These are phyloP conservation scores for Caenorhabditis sp. DNA, from an alignment of 2,888 invertebrate genomes.

Conservation along the genomic window DNA sequence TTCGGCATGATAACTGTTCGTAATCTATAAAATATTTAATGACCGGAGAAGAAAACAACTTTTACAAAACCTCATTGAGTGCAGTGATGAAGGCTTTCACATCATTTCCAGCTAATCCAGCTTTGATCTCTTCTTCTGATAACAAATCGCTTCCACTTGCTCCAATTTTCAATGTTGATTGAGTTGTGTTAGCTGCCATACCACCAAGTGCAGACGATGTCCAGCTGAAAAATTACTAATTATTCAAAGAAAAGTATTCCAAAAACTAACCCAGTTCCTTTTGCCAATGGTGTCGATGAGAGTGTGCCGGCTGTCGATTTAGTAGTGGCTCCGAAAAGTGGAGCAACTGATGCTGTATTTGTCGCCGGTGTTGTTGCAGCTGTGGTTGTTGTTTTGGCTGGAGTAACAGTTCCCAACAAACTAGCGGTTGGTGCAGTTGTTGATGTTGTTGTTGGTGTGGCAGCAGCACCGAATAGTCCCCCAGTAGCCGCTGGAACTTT, in stretches of 20 bases:
- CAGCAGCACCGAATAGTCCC: constrained; percentile 6
- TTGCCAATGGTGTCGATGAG: constrained; percentile 21
- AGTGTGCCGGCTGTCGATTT: constrained; percentile 10
- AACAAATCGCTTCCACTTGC: constrained; percentile 31
- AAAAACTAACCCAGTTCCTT: constrained; percentile 27
- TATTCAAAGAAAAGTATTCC: neutral
- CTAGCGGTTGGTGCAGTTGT: neutral
- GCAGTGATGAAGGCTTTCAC: constrained; percentile 32
- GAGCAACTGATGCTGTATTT: neutral
- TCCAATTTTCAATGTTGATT: constrained; percentile 26
- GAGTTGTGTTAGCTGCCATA: constrained; percentile 14
- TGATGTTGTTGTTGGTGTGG: neutral
- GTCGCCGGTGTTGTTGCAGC: neutral
- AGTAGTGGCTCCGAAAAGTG: neutral
- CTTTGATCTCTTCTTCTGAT: constrained; percentile 40
- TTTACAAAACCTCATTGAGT: constrained; percentile 23
- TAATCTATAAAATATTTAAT: constrained; percentile 7
- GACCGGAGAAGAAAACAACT: neutral
- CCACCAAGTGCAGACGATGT: constrained; percentile 27
- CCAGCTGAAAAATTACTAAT: constrained; percentile 24
- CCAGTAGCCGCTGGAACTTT: constrained; percentile 5
- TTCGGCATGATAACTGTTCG: constrained; percentile 34
- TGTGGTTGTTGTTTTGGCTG: constrained; percentile 12
- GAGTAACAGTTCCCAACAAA: neutral
- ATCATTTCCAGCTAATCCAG: constrained; percentile 33